These are phyloP conservation scores for Sternotherus odoratus DNA, from an alignment of 2,797 vertebrate species.

Conservation along the genomic window DNA sequence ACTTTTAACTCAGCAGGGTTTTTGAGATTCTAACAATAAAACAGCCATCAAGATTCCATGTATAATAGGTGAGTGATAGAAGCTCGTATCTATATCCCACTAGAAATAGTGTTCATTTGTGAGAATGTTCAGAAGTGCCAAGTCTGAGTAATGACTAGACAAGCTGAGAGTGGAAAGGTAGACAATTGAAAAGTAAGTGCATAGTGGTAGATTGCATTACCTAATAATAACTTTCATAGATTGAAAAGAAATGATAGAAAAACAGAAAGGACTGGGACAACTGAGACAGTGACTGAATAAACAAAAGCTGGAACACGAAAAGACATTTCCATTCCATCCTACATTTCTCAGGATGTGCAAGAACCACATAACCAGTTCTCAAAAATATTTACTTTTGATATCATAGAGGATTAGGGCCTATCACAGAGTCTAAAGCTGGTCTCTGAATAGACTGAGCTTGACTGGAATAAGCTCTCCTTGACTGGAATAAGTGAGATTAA, in stretches of 20 bases:
- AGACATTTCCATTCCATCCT: slow-evolving; percentile 32
- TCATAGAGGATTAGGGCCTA: not conserved
- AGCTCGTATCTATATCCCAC: not conserved
- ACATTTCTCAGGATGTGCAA: not conserved
- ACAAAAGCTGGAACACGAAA: not conserved
- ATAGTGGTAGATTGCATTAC: not conserved
- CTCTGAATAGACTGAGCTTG: not conserved
- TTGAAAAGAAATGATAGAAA: not conserved
- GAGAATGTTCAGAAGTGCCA: not conserved
- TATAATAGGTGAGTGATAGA: not conserved
- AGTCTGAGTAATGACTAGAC: not conserved
- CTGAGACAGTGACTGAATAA: not conserved
- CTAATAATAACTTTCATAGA: not conserved
- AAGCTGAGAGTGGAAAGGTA: not conserved
- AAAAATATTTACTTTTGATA: not conserved
- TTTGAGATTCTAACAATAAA: not conserved
- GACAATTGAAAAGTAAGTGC: not conserved
- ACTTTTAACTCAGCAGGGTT: not conserved
- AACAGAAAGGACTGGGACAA: not conserved
- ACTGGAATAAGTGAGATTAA: not conserved
- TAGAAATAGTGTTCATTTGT: not conserved
- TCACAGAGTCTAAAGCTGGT: not conserved
- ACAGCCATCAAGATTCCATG: not conserved
- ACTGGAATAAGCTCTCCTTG: not conserved
- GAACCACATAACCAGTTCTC: not conserved